Evolutionary conservation across 2,888 invertebrate species (phyloP).

Genomic region (Habroteleia sp.): DNA sequence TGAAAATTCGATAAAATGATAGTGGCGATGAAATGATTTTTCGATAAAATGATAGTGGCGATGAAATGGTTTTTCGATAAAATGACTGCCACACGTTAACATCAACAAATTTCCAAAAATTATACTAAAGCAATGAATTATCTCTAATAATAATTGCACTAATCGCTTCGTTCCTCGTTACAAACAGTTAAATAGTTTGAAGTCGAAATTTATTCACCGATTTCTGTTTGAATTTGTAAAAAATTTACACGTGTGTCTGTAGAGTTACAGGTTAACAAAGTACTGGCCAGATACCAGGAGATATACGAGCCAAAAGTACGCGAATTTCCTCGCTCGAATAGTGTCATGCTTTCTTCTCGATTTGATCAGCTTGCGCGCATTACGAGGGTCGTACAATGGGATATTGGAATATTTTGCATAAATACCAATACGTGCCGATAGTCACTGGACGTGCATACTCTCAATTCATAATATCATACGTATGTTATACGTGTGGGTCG

Average conservation of each 20-base stretch:
- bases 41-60: too few species aligned
- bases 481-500: slow-evolving; percentile 15
- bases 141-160: too few species aligned
- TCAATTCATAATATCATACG: slow-evolving; percentile 28
- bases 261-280: slow-evolving; percentile 31
- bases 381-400: slow-evolving; percentile 31
- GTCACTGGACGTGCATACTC: slow-evolving; percentile 31
- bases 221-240: slow-evolving; percentile 7
- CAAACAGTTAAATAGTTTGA: too few species aligned
- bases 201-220: slow-evolving; percentile 14
- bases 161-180: too few species aligned
- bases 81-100: too few species aligned
- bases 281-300: slow-evolving; percentile 10
- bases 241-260: slow-evolving; percentile 1
- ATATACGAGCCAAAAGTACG: slow-evolving; percentile 32
- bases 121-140: too few species aligned
- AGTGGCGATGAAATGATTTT: too few species aligned
- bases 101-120: too few species aligned
- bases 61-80: too few species aligned
- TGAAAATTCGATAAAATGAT: too few species aligned
- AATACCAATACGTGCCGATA: slow-evolving; percentile 41
- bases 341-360: slow-evolving; percentile 16
- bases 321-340: slow-evolving; percentile 17
- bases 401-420: slow-evolving; percentile 39
- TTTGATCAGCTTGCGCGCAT: slow-evolving; percentile 28